Evolutionary conservation across 2,113 vertebrate genomes (phyloP).

Genomic region (Ailurus styani): DNA sequence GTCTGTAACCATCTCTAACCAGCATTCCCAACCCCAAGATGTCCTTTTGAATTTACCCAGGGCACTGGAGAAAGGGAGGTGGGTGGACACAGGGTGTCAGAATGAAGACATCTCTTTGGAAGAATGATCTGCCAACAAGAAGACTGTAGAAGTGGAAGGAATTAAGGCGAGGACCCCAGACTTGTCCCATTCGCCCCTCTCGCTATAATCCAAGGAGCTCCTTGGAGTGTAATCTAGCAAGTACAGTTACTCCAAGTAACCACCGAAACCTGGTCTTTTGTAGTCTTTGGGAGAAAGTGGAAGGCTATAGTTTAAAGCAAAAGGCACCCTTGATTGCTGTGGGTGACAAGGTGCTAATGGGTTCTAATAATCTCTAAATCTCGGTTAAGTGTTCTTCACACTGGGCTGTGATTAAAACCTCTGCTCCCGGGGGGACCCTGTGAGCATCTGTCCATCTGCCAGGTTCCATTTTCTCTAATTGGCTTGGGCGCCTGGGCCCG

Average conservation of each 20-base stretch:
- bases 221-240: not conserved
- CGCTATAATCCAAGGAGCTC: not conserved
- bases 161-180: not conserved
- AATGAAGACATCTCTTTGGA: not conserved
- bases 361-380: slow-evolving; percentile 27
- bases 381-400: not conserved
- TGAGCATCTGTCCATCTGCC: not conserved
- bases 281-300: not conserved
- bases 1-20: not conserved
- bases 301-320: not conserved
- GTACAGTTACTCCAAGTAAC: not conserved
- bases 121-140: not conserved
- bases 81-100: not conserved
- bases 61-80: not conserved
- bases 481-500: not conserved
- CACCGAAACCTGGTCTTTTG: not conserved
- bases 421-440: not conserved
- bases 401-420: not conserved
- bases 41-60: not conserved
- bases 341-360: slow-evolving; percentile 15
- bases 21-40: not conserved
- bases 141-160: not conserved
- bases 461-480: slow-evolving; percentile 2
- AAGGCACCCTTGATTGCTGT: not conserved
- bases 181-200: not conserved